Percentiles rank a stretch among this genome's conserved stretches.
These are phyloP conservation scores for Hypomecis atomaria DNA, from an alignment of 2,888 invertebrate genomes.

Conservation along the genomic window DNA sequence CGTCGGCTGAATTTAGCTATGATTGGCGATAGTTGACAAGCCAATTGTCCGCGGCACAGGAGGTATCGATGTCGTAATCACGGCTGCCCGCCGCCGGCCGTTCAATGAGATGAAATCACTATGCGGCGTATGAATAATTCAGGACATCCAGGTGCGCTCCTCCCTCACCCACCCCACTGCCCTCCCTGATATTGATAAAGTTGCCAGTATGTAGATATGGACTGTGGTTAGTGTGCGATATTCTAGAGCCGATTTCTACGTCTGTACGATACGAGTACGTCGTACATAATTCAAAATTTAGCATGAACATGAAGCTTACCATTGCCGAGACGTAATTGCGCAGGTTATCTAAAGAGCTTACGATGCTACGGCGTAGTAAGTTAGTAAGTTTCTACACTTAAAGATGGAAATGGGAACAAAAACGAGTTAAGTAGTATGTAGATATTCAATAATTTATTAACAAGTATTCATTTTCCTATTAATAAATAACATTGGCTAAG, in stretches of 20 bases:
- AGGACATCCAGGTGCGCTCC: constrained; percentile 66
- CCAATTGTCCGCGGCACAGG: constrained; percentile 63
- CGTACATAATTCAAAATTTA: no score
- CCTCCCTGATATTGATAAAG: constrained; percentile 61
- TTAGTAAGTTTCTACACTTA: no score
- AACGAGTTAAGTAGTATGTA: constrained; percentile 4
- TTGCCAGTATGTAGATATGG: constrained; percentile 51
- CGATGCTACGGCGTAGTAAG: no score
- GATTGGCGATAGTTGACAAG: constrained; percentile 63
- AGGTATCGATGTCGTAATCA: constrained; percentile 81
- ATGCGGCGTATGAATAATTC: constrained; percentile 82
- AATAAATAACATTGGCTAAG: constrained; percentile 56
- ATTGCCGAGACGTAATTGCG: no score
- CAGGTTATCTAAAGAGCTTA: no score
- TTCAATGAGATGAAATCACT: constrained; percentile 85
- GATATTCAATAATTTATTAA: constrained; percentile 49
- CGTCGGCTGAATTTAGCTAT: constrained; percentile 30
- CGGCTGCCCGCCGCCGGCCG: constrained; percentile 67
- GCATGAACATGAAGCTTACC: no score
- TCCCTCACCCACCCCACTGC: constrained; percentile 49
- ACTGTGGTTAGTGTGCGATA: constrained; percentile 16
- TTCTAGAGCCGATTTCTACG: neutral
- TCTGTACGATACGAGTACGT: no score
- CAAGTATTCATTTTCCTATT: constrained; percentile 46
- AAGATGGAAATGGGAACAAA: neutral